Evolutionary conservation across 2,797 vertebrate genomes (phyloP), one percentile per base, ranked within the genome.

Genomic region (Picus viridis): DNA sequence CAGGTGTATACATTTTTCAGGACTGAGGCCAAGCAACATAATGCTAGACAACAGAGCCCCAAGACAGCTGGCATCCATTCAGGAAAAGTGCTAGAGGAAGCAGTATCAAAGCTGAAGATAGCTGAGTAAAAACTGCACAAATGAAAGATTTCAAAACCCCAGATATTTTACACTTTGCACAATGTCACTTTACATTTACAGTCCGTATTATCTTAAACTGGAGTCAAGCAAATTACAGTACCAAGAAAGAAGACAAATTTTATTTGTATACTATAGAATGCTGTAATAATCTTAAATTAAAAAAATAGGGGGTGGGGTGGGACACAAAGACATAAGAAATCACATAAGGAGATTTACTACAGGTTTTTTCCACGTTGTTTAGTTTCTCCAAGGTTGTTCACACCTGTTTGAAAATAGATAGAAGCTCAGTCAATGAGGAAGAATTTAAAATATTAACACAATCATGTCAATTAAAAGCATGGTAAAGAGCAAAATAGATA

Each of bases 1-100:
- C 84, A 72, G 89, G 59, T 83, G 82, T 62, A 89, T 82, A 84
- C 76, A 93, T 91, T 92, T 93, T 94, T 89, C 85, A 94, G 82
- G 77, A 87, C 0, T 34, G 27, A 20, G 67, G 82, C 84, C 79
- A 95, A 85, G 43, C 49, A 92, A 57, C 75, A 81, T 81, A 76
- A 78, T 78, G 30, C 27, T 70, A 92, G 63, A 80, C 63, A 83
- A 47, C 32, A 43, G 87, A 94, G 32, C 57, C 59, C 89, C 75
- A 90, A 87, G 78, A 75, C 39, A 73, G 32, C 23, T 94, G 70
- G 47, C 82, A 91, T 63, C 15, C 41, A 71, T 82, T 95, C 82
- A 81, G 72, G 30, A 70, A 83, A 90, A 90, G 36, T 64, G 67
- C 64, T 58, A 36, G 63, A n/a, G 53, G 18, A 63, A 81, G 59